Conservation (phyloP, 2,113 vertebrate genomes). For the Noctilio leporinus region DNA sequence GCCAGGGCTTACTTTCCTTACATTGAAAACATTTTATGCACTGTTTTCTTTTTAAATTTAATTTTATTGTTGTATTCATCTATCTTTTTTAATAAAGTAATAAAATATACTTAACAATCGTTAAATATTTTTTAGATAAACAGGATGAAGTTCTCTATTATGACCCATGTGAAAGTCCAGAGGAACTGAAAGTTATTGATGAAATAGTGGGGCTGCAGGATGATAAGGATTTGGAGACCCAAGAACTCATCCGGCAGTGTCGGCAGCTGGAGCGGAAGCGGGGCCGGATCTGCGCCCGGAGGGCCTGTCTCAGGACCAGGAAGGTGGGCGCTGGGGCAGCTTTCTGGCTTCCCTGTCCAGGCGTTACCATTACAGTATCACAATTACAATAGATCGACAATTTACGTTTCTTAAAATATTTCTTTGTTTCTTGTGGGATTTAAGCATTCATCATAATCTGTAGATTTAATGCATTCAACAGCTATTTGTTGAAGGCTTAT, state of each 20-base stretch:
- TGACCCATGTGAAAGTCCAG: slow-evolving; percentile 90
- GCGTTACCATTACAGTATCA: too few species aligned
- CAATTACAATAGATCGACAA: not conserved
- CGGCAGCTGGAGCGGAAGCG: slow-evolving; percentile 88
- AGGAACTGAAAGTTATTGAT: slow-evolving; percentile 85
- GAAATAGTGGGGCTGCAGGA: slow-evolving; percentile 60
- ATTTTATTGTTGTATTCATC: too few species aligned
- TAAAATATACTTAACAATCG: slow-evolving; percentile 56
- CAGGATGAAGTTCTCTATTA: slow-evolving; percentile 97
- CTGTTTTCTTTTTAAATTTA: too few species aligned
- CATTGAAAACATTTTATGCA: slow-evolving; percentile 9
- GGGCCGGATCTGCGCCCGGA: slow-evolving; percentile 86
- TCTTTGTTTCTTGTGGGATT: not conserved
- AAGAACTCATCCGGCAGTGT: slow-evolving; percentile 78
- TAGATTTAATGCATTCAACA: slow-evolving; percentile 1
- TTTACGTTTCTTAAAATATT: not conserved
- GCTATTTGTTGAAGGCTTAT: not conserved
- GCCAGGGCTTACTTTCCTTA: too few species aligned
- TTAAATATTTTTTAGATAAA: slow-evolving; percentile 84
- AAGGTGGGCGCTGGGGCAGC: slow-evolving; percentile 79
- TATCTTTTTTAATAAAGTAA: too few species aligned
- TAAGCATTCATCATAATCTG: not conserved
- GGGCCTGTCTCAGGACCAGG: slow-evolving; percentile 92
- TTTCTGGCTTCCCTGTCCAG: not conserved
- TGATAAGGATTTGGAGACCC: slow-evolving; percentile 64